phyloP scores from a whole-genome alignment of 30 jellyfish, hydroid and myxozoan species.

The Aurelia coerulea region DNA sequence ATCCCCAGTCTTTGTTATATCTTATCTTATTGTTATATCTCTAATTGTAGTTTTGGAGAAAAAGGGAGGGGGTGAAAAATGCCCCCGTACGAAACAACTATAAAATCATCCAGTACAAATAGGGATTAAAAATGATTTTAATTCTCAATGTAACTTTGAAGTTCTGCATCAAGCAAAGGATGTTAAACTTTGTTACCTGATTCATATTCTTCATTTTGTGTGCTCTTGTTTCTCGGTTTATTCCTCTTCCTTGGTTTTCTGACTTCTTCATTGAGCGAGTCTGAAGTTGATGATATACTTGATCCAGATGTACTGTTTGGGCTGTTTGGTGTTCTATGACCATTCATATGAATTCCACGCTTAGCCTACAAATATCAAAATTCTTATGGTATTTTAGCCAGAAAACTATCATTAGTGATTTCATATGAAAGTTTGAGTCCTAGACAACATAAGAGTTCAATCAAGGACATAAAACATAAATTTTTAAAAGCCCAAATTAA shows the following conservation, averaged over 20 bases:
- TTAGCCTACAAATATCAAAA: constrained; percentile 36
- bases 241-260: constrained; percentile 57
- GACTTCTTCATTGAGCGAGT: constrained; percentile 60
- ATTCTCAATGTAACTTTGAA: no score
- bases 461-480: no score
- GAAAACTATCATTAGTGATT: not conserved
- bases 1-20: no score
- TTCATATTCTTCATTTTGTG: constrained; percentile 78
- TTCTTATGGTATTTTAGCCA: not conserved
- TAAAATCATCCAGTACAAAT: no score
- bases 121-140: not conserved
- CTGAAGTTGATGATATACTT: constrained; percentile 60
- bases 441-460: no score
- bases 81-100: no score
- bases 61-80: no score
- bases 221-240: constrained; percentile 33
- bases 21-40: no score
- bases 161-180: no score
- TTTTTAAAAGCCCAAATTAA: no score
- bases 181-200: constrained; percentile 40
- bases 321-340: constrained; percentile 57
- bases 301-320: constrained; percentile 82
- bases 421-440: no score
- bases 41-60: no score
- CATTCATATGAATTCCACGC: constrained; percentile 21